phyloP scores from a whole-genome alignment of 1,140 invertebrate species.

The Ips nitidus region DNA sequence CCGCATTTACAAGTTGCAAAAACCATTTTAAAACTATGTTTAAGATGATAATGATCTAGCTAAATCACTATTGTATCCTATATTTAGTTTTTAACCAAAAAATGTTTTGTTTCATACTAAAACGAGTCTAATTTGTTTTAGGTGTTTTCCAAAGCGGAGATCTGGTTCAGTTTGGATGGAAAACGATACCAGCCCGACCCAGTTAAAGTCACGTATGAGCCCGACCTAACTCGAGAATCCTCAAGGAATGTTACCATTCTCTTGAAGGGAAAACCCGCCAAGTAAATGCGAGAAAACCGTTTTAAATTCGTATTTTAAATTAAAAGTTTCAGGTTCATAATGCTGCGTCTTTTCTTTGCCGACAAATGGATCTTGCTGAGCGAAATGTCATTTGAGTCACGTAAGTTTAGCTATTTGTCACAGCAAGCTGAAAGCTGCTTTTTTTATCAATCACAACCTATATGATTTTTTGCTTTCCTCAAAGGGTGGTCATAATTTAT shows the following conservation, averaged over 20 bases:
- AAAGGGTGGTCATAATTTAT: no score
- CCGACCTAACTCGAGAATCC: conserved; percentile 72
- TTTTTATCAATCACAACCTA: background rate
- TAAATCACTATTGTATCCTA: no score
- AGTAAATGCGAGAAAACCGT: conserved; percentile 13
- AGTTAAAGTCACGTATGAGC: conserved; percentile 67
- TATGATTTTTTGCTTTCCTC: no score
- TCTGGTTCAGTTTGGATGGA: conserved; percentile 80
- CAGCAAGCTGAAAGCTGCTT: background rate
- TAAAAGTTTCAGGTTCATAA: conserved; percentile 61
- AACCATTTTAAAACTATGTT: no score
- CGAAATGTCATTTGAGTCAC: conserved; percentile 80
- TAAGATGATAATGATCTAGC: no score
- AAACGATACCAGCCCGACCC: conserved; percentile 66
- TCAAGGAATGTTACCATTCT: conserved; percentile 81
- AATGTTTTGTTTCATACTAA: no score
- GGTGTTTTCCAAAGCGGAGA: conserved; percentile 69
- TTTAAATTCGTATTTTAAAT: background rate
- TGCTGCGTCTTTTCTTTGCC: conserved; percentile 79
- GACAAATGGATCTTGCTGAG: conserved; percentile 85
- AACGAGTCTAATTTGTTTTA: conserved; percentile 49
- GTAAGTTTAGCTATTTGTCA: conserved; percentile 54
- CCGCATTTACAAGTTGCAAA: no score
- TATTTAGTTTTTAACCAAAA: no score
- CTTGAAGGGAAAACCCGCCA: conserved; percentile 74